Conservation (phyloP, 2,888 invertebrate species). For the Ceramica pisi region DNA sequence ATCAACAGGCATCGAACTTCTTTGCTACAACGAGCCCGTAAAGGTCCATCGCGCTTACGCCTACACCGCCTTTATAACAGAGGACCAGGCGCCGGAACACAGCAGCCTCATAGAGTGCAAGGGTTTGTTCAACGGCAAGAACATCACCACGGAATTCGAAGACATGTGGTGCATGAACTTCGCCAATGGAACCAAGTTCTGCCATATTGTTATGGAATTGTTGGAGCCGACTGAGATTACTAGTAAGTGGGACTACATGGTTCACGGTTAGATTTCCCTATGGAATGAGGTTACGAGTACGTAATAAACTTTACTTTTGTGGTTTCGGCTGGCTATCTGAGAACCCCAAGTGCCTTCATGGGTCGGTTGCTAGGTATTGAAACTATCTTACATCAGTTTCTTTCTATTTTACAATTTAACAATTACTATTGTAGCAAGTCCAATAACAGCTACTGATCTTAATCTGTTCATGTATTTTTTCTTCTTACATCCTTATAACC, state of each 20-base stretch:
- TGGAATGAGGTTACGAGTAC: too few relatives aligned
- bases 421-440: neutral
- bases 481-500: neutral
- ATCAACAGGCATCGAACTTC: constrained; percentile 87
- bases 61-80: constrained; percentile 77
- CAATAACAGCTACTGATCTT: neutral
- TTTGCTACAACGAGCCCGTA: constrained; percentile 78
- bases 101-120: constrained; percentile 80
- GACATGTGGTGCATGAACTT: constrained; percentile 92
- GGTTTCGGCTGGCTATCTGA: neutral
- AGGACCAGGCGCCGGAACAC: constrained; percentile 71
- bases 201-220: constrained; percentile 84
- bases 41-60: constrained; percentile 80
- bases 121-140: constrained; percentile 92
- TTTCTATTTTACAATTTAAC: too few relatives aligned
- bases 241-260: constrained; percentile 70
- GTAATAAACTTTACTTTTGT: neutral
- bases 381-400: too few relatives aligned
- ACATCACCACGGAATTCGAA: constrained; percentile 92
- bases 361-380: too few relatives aligned
- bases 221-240: constrained; percentile 81
- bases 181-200: constrained; percentile 77
- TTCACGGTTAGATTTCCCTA: too few relatives aligned
- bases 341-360: neutral
- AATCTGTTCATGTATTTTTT: neutral